These are phyloP conservation scores for Nematostella vectensis DNA, from an alignment of 92 coral and sea anemone species.

Conservation along the genomic window DNA sequence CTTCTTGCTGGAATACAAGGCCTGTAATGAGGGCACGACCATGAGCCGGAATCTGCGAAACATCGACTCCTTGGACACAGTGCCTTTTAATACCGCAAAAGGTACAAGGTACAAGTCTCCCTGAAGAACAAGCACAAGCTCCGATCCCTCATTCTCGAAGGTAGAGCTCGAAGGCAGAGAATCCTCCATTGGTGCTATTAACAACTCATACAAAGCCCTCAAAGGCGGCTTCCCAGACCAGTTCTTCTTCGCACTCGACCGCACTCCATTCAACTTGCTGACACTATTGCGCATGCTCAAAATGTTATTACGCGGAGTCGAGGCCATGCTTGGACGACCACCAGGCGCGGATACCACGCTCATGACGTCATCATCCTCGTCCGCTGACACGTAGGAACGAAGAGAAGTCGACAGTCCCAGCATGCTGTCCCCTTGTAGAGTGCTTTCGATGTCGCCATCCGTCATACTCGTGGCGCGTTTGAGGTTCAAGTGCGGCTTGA, in stretches of 20 bases:
- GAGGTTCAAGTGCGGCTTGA: slow-evolving; percentile 84
- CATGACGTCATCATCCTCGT: slow-evolving; percentile 69
- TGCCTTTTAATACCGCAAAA: slow-evolving; percentile 82
- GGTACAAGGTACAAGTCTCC: slow-evolving; percentile 96
- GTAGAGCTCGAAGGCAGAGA: slow-evolving; percentile 66
- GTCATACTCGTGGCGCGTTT: slow-evolving; percentile 60
- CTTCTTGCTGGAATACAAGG: slow-evolving; percentile 43
- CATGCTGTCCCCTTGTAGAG: slow-evolving; percentile 69
- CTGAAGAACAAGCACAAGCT: slow-evolving; percentile 85
- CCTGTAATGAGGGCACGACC: slow-evolving; percentile 80
- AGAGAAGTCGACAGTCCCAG: slow-evolving; percentile 45
- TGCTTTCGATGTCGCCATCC: slow-evolving; percentile 63
- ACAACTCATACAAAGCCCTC: slow-evolving; percentile 82
- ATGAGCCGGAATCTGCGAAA: slow-evolving; percentile 74
- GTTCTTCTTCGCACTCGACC: slow-evolving; percentile 49
- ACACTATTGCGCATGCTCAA: slow-evolving; percentile 47
- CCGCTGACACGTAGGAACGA: slow-evolving; percentile 70
- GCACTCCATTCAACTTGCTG: slow-evolving; percentile 85
- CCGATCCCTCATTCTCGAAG: slow-evolving; percentile 74
- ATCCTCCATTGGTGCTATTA: slow-evolving; percentile 93
- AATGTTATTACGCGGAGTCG: slow-evolving; percentile 50
- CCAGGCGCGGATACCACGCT: slow-evolving; percentile 64
- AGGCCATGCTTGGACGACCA: slow-evolving; percentile 49
- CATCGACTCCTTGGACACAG: slow-evolving; percentile 77
- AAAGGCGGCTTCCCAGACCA: slow-evolving; percentile 79